Evolutionary conservation across 2,113 vertebrate species (phyloP).

Genomic region (Tringa solitaria): DNA sequence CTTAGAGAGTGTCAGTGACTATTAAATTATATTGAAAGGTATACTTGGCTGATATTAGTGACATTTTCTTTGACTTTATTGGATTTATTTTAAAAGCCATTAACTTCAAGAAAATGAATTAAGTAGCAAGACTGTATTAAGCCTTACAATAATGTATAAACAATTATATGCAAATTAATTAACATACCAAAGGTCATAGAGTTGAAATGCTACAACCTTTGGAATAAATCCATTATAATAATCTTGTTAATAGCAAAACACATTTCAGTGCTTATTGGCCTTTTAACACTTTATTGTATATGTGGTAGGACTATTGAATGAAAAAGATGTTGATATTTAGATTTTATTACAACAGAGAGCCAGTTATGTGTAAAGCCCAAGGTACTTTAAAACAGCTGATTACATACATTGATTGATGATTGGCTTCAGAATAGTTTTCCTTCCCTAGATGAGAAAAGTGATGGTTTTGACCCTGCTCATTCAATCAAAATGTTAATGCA

Average conservation of each 20-base stretch:
- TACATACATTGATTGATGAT: conserved; percentile 78
- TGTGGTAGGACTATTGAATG: conserved; percentile 29
- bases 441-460: conserved; percentile 67
- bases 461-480: conserved; percentile 70
- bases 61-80: conserved; percentile 68
- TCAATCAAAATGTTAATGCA: conserved; percentile 79
- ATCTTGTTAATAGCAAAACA: conserved; percentile 61
- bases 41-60: conserved; percentile 62
- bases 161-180: conserved; percentile 75
- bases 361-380: conserved; percentile 26
- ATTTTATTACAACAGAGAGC: conserved; percentile 39
- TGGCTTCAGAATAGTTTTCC: conserved; percentile 72
- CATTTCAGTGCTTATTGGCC: conserved; percentile 44
- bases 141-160: conserved; percentile 59
- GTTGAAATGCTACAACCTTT: conserved; percentile 58
- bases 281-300: conserved; percentile 50
- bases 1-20: conserved; percentile 49
- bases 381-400: conserved; percentile 67
- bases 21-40: conserved; percentile 40
- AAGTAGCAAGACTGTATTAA: conserved; percentile 38
- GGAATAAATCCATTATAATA: conserved; percentile 56
- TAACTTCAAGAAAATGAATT: conserved; percentile 69
- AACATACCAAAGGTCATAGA: conserved; percentile 56
- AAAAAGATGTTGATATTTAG: conserved; percentile 47
- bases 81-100: conserved; percentile 67